Conservation (phyloP, 1,140 invertebrate species). For the Dendroctonus ponderosae region DNA sequence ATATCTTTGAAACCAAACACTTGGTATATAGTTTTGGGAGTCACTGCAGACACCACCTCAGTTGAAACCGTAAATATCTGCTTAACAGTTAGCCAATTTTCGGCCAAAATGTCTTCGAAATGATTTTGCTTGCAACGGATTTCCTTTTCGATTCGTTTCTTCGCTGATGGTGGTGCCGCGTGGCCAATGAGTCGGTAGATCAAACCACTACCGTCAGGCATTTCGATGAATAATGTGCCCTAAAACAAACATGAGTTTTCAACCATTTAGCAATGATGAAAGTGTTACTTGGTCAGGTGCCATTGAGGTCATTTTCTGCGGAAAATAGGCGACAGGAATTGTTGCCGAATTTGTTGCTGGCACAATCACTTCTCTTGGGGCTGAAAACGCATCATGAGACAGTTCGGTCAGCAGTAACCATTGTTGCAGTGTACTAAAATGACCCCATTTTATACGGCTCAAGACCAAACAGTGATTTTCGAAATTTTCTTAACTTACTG, state of each 20-base stretch:
- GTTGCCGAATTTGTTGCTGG: not conserved
- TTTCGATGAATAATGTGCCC: conserved; percentile 30
- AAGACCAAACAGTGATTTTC: not conserved
- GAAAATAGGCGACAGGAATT: conserved; percentile 1
- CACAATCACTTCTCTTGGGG: not conserved
- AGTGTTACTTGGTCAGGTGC: conserved; percentile 1
- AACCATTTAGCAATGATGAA: not conserved
- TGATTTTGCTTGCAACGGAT: conserved; percentile 36
- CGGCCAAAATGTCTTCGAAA: conserved; percentile 26
- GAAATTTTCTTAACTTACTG: conserved; percentile 31
- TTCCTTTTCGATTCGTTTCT: conserved; percentile 32
- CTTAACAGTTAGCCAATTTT: conserved; percentile 39
- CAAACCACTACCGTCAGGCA: conserved; percentile 32
- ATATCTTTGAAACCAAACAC: conserved; percentile 32
- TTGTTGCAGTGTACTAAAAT: not conserved
- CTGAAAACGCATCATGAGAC: conserved; percentile 10
- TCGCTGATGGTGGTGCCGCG: conserved; percentile 25
- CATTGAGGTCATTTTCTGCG: conserved; percentile 3
- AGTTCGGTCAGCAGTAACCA: not conserved
- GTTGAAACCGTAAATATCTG: conserved; percentile 39
- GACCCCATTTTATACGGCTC: not conserved
- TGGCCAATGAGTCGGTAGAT: conserved; percentile 36
- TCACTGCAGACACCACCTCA: conserved; percentile 20
- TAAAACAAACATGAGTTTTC: conserved; percentile 23
- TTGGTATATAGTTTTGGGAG: conserved; percentile 36